A percentile compares a stretch with the other conserved stretches of the same genome.
These are phyloP conservation scores for Guaruba guarouba DNA, from an alignment of 2,113 vertebrate species.

Conservation along the genomic window DNA sequence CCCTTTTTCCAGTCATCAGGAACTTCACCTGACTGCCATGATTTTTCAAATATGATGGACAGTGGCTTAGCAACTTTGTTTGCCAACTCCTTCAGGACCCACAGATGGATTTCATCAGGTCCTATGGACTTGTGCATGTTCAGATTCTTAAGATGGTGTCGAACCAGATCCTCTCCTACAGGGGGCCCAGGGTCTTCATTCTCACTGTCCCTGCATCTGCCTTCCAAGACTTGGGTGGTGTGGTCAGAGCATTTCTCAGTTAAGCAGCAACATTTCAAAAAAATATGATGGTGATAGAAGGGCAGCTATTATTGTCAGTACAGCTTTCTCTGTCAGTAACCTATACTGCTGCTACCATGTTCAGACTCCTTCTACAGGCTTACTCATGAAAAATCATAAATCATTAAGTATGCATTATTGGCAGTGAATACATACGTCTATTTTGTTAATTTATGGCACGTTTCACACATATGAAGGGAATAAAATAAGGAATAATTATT, in stretches of 20 bases:
- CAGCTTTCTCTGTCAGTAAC: neutral
- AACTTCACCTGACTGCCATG: too few relatives aligned
- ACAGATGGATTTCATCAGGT: too few relatives aligned
- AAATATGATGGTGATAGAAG: neutral
- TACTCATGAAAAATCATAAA: neutral
- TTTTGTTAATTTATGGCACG: neutral
- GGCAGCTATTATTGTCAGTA: neutral
- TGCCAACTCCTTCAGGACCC: too few relatives aligned
- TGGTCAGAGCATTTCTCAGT: neutral
- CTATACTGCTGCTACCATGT: neutral
- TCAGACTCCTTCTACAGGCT: neutral
- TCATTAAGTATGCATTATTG: neutral
- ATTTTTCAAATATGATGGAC: too few relatives aligned
- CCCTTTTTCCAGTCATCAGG: too few relatives aligned
- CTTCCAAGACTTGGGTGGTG: too few relatives aligned
- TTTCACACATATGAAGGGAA: neutral
- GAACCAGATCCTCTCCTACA: too few relatives aligned
- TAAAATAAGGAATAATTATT: neutral
- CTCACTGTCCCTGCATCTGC: too few relatives aligned
- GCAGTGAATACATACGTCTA: neutral
- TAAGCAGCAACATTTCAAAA: neutral
- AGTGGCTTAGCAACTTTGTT: too few relatives aligned
- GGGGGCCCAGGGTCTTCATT: too few relatives aligned
- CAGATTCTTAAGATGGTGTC: too few relatives aligned
- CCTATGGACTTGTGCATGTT: too few relatives aligned